Evolutionary conservation across 2,113 vertebrate species (phyloP).

Genomic region (Circaetus cinerascens): DNA sequence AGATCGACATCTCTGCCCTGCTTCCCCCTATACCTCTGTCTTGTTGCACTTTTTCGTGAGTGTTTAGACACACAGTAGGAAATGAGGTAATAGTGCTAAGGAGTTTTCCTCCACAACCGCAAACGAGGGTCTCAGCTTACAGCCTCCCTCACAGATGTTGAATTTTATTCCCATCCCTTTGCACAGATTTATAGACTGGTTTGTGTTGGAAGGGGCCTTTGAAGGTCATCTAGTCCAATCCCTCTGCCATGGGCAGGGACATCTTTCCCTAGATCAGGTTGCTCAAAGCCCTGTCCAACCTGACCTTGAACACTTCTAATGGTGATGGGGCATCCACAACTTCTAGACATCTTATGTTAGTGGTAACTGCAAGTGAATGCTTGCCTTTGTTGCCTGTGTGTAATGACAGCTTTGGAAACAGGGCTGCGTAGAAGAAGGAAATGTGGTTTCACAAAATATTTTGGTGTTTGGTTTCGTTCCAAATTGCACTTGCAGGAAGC

Average conservation of each 20-base stretch:
- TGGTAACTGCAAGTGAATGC: background rate
- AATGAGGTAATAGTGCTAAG: fast-evolving
- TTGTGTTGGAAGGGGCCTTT: background rate
- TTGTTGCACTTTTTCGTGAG: fast-evolving
- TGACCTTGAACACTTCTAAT: background rate
- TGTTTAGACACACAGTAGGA: background rate
- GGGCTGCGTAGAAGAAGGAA: background rate
- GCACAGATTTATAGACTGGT: background rate
- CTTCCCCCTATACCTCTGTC: background rate
- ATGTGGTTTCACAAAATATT: background rate
- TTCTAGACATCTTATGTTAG: background rate
- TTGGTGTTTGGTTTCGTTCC: background rate
- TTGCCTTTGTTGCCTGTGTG: background rate
- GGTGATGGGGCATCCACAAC: background rate
- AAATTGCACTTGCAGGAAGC: background rate
- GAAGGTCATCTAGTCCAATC: background rate
- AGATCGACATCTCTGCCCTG: background rate
- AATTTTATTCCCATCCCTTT: background rate
- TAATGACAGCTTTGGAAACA: background rate
- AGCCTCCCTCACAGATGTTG: background rate
- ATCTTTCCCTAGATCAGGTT: background rate
- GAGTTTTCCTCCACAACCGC: background rate
- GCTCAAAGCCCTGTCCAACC: background rate
- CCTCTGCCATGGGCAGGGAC: background rate
- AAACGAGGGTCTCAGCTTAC: background rate